Evolutionary conservation across 2,888 invertebrate genomes (phyloP).

Genomic region (Yponomeuta evonymella): DNA sequence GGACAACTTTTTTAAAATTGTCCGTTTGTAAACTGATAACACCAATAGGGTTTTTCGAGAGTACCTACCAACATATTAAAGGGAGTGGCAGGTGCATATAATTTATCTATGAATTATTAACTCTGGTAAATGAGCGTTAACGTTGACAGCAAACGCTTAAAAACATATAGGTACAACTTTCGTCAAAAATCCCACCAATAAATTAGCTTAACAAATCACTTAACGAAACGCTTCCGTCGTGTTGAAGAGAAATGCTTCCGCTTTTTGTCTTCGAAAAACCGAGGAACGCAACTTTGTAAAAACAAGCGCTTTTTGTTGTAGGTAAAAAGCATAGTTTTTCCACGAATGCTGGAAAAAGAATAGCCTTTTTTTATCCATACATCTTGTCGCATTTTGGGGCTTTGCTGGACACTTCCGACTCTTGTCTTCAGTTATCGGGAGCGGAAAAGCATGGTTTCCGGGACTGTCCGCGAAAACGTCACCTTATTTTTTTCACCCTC

Average conservation of each 20-base stretch:
- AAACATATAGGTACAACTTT: too few relatives aligned
- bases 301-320: constrained; percentile 23
- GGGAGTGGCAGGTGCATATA: too few relatives aligned
- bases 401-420: constrained; percentile 49
- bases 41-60: too few relatives aligned
- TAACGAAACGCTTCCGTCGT: constrained; percentile 43
- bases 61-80: too few relatives aligned
- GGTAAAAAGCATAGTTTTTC: background rate
- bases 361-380: constrained; percentile 43
- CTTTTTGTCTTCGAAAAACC: constrained; percentile 30
- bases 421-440: constrained; percentile 64
- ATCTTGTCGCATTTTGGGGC: constrained; percentile 52
- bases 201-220: constrained; percentile 50
- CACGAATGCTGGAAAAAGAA: background rate
- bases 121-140: too few relatives aligned
- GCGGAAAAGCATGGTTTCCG: constrained; percentile 66
- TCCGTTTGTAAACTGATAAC: too few relatives aligned
- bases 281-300: constrained; percentile 21
- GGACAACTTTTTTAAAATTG: too few relatives aligned
- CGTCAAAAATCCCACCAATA: background rate
- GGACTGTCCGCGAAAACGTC: constrained; percentile 43
- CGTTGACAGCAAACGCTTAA: too few relatives aligned
- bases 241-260: constrained; percentile 36
- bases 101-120: too few relatives aligned
- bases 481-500: constrained; percentile 39